Base-by-base conservation (phyloP, 1,140 invertebrate species). In the Penaeus chinensis region DNA sequence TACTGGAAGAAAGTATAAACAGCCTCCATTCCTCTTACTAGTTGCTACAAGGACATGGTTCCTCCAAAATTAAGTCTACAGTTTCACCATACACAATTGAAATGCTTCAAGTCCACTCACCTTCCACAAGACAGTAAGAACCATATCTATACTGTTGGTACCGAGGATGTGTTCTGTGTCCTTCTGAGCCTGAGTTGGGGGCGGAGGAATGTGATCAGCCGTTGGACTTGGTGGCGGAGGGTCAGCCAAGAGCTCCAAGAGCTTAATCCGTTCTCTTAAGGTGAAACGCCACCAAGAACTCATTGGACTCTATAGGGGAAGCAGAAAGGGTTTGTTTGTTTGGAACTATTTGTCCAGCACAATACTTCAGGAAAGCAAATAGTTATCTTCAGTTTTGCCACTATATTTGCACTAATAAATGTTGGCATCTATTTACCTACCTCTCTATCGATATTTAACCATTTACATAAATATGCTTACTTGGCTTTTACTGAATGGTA, bases 261-360 rank as follows among this genome's bases (percentile, higher is more conserved):
- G 80, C 24, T 37, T 77, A 27, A 82, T 83, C 7, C 86, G 80
- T 47, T 82, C 80, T 37, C 86, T 66, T 27, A 87, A 71, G 42
- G 86, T 82, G 76, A 87, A 87, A 18, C 86, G 86, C 86, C 86
- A 87, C 86, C 86, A 87, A 22, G 79, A 87, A 24, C 65, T 74
- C 19, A 82, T 24, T 37, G 80, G 80, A 22, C 24, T 62, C 86
- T 87, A 19, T 4, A 60, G 42, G 20, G 22, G 47, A n/a, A 47
- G 54, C 54, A 16, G 54, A 54, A 54, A 54, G 54, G 16, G 54
- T 54, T 54, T 8, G 54, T 54, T 37, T 37, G 47, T 54, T 54
- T 54, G 54, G 0, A 54, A 16, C 10, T 16, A 54, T 54, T 54
- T 54, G 54, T 54, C 54, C 11, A 54, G 54, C 1, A 54, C 16